These are phyloP conservation scores for Engystomops pustulosus DNA, from an alignment of 2,113 vertebrate species.

Conservation along the genomic window DNA sequence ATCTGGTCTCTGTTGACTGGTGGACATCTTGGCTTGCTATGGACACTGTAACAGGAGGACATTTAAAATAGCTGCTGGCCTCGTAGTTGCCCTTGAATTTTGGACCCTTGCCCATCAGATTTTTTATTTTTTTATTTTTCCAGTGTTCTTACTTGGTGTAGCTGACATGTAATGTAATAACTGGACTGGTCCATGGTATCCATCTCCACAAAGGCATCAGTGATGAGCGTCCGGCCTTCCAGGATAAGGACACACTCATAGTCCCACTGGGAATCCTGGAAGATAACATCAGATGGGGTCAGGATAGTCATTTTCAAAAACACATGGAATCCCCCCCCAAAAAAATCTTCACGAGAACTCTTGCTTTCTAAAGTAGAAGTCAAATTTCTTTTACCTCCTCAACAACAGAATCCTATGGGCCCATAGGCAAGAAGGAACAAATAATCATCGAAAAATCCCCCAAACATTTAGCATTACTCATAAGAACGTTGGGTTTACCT, in stretches of 20 bases:
- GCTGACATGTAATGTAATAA: slow-evolving; percentile 88
- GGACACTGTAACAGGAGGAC: too few relatives aligned
- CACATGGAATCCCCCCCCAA: too few relatives aligned
- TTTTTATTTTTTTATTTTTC: not conserved
- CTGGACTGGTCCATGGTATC: slow-evolving; percentile 77
- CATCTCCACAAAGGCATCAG: slow-evolving; percentile 83
- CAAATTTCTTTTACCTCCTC: too few relatives aligned
- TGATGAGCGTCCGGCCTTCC: slow-evolving; percentile 87
- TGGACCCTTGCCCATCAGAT: not conserved
- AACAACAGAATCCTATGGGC: too few relatives aligned
- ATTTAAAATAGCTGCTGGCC: too few relatives aligned
- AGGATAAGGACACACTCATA: slow-evolving; percentile 90
- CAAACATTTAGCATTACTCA: too few relatives aligned
- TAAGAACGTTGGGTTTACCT: slow-evolving; percentile 72
- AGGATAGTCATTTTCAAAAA: not conserved
- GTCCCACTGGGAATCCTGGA: slow-evolving; percentile 84
- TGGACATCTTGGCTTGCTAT: not conserved
- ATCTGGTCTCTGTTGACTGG: too few relatives aligned
- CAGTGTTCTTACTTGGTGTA: slow-evolving; percentile 79
- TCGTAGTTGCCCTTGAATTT: too few relatives aligned
- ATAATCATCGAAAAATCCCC: too few relatives aligned
- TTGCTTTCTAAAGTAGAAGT: too few relatives aligned
- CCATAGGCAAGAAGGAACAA: too few relatives aligned
- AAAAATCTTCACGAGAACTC: too few relatives aligned
- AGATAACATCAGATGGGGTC: slow-evolving; percentile 27